Evolutionary conservation across 1,140 invertebrate species (phyloP), one percentile per base, ranked within the genome.

Genomic region (Belonocnema kinseyi): DNA sequence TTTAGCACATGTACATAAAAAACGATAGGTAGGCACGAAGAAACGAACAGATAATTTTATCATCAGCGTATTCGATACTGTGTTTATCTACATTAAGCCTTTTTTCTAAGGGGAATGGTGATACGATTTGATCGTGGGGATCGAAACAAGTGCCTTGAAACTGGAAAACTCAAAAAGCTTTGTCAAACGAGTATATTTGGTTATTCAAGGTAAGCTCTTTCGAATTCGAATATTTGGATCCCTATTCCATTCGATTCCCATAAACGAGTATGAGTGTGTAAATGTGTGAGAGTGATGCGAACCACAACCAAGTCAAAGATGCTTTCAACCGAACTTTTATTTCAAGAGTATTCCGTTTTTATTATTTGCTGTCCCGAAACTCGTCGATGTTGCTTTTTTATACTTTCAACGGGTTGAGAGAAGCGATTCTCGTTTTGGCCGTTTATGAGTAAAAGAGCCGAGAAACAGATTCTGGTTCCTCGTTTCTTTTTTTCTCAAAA

Each of bases 1-100:
- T 87, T 86, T 88, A 88, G 75, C 84, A 80, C 87, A 83, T 91
- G 88, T 92, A 90, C 61, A 88, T 77, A 51, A 76, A 74, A 54
- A 77, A 73, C 75, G 14, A 77, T 72, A 76, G 77, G 73, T 81
- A 77, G 73, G 77, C 56, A 40, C 53, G 53, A 74, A 40, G 33
- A 53, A 56, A 56, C n/a, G 56, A 76, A 46, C 76, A 78, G 66
- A 58, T 72, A 66, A 21, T 58, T 73, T 72, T 77, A 61, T 50
- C 17, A 58, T 40, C 33, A 46, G 8, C 50, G 54, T 61, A 75
- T 54, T 74, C 21, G 73, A 74, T 56, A 74, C 53, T 53, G 19
- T 56, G 40, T 21, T 56, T 40, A 56, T n/a, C 56, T 51, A 56
- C 26, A 26, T 26, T 53, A 74, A 54, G 53, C 5, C 16, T 26